Conservation (phyloP, 2,113 vertebrate genomes). For the Muntiacus muntjak region DNA sequence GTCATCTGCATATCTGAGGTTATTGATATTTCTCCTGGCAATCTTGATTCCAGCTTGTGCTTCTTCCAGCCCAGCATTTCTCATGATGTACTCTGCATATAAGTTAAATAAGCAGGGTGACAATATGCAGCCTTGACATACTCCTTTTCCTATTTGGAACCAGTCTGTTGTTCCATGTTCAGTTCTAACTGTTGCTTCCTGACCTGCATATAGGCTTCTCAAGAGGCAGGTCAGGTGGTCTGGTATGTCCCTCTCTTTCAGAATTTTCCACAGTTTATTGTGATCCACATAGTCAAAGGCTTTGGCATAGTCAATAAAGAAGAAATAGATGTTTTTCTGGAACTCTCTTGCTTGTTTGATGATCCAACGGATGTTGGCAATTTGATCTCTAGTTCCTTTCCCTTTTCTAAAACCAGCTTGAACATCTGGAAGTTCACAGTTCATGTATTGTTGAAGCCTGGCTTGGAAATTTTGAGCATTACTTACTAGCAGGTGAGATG, state of each 20-base stretch:
- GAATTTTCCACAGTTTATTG: background rate
- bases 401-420: background rate
- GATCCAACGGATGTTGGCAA: background rate
- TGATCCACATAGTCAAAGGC: background rate
- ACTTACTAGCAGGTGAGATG: background rate
- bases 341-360: background rate
- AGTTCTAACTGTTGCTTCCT: background rate
- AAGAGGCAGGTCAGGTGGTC: background rate
- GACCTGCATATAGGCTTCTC: background rate
- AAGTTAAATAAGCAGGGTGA: background rate
- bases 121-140: background rate
- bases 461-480: background rate
- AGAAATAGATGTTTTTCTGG: background rate
- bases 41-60: background rate
- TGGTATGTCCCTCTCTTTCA: background rate
- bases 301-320: background rate
- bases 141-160: background rate
- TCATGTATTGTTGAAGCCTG: background rate
- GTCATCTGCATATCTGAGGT: background rate
- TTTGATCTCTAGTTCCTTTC: background rate
- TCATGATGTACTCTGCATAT: background rate
- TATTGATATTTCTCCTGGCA: background rate
- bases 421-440: background rate
- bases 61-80: background rate
- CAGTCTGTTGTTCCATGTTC: background rate